Percentiles rank a stretch among this genome's conserved stretches.
Evolutionary conservation across 2,888 invertebrate species (phyloP).

Genomic region (Clistopyga incitator): DNA sequence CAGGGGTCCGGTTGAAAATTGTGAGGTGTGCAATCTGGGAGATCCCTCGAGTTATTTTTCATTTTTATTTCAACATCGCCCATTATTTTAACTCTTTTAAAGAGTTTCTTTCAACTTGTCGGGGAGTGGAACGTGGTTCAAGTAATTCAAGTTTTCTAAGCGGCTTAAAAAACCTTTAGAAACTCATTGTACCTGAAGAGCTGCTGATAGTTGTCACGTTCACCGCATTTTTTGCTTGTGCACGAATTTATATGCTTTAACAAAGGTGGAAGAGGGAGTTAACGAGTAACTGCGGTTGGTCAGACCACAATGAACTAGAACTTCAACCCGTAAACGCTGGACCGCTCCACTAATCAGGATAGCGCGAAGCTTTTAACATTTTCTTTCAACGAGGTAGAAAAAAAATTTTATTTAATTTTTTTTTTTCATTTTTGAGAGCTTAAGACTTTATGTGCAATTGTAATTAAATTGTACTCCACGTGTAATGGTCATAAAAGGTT

Average conservation of each 20-base stretch:
- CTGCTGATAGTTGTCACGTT: background rate
- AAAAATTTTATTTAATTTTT: background rate
- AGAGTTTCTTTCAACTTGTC: background rate
- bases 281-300: constrained; percentile 7
- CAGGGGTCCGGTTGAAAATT: background rate
- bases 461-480: background rate
- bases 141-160: constrained; percentile 6
- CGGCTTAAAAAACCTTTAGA: background rate
- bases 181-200: background rate
- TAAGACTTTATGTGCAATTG: background rate
- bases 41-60: background rate
- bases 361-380: background rate
- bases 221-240: background rate
- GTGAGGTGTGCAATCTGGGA: background rate
- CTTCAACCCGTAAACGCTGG: background rate
- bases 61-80: background rate
- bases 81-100: background rate
- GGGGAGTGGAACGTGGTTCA: background rate
- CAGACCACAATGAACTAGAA: background rate
- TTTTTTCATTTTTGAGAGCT: background rate
- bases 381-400: background rate
- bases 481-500: no score
- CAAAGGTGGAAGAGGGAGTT: background rate
- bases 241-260: background rate
- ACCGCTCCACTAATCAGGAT: background rate